Percentiles rank a stretch among this genome's conserved stretches.
phyloP scores from a whole-genome alignment of 1,140 invertebrate species.

The Heliconius congener region DNA sequence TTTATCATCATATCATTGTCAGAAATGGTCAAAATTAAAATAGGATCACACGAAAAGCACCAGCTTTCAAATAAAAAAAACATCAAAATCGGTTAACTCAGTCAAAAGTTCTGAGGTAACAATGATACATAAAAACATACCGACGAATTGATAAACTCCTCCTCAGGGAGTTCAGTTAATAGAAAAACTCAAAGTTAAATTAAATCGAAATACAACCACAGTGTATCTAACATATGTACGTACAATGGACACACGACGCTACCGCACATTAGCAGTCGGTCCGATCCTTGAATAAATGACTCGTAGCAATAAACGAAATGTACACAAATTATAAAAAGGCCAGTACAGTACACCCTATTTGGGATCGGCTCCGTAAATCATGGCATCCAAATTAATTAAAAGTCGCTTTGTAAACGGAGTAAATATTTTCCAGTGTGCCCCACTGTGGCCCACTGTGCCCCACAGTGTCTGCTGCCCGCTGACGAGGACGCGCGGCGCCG shows the following conservation, averaged over 20 bases:
- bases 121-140: no score
- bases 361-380: slow-evolving; percentile 29
- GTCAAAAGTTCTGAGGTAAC: no score
- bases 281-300: slow-evolving; percentile 6
- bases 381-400: slow-evolving; percentile 36
- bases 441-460: neutral
- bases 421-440: neutral
- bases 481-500: neutral
- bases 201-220: no score
- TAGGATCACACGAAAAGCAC: no score
- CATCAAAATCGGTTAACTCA: no score
- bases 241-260: neutral
- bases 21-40: no score
- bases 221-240: neutral
- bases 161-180: no score
- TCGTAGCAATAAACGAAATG: slow-evolving; percentile 6
- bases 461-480: slow-evolving; percentile 9
- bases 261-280: neutral
- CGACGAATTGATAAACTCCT: no score
- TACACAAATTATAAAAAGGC: slow-evolving; percentile 21
- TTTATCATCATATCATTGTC: no score
- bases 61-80: no score
- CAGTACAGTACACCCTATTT: slow-evolving; percentile 14
- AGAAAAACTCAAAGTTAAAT: no score
- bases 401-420: slow-evolving; percentile 37